Evolutionary conservation across 2,113 vertebrate species (phyloP).

Genomic region (Sus scrofa): DNA sequence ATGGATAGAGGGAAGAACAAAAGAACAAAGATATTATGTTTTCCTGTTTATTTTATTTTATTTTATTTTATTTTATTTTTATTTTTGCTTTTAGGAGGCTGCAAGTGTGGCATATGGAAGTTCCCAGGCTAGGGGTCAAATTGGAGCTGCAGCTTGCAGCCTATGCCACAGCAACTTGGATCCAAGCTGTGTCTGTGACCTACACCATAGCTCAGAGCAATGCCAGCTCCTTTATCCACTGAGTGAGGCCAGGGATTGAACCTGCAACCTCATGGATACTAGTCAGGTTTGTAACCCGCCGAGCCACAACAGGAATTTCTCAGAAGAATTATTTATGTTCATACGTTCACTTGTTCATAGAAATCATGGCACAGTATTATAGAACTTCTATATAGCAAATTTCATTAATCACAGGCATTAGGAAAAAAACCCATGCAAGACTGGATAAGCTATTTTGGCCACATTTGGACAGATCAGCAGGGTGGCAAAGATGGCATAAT

Average conservation of each 20-base stretch:
- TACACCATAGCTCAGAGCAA: no score
- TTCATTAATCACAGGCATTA: neutral
- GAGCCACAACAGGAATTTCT: neutral
- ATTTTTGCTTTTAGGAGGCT: no score
- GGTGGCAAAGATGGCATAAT: neutral
- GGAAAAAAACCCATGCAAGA: neutral
- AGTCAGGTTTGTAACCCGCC: no score
- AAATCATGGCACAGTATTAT: neutral
- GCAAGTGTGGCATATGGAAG: no score
- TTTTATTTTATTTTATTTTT: no score
- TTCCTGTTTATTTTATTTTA: neutral
- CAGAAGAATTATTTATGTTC: slow-evolving; percentile 10
- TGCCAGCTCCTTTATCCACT: no score
- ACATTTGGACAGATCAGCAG: neutral
- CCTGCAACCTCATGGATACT: no score
- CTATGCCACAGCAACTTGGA: no score
- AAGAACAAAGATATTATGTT: neutral
- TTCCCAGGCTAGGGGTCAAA: no score
- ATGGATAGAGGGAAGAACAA: neutral
- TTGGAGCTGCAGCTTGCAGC: no score
- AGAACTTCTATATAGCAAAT: neutral
- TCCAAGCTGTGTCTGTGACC: no score
- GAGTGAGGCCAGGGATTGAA: no score
- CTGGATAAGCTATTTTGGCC: neutral
- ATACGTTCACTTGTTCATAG: slow-evolving; percentile 7